Percentiles rank a stretch among this genome's conserved stretches.
Conservation (phyloP, 2,888 invertebrate genomes). For the Platycheirus albimanus region DNA sequence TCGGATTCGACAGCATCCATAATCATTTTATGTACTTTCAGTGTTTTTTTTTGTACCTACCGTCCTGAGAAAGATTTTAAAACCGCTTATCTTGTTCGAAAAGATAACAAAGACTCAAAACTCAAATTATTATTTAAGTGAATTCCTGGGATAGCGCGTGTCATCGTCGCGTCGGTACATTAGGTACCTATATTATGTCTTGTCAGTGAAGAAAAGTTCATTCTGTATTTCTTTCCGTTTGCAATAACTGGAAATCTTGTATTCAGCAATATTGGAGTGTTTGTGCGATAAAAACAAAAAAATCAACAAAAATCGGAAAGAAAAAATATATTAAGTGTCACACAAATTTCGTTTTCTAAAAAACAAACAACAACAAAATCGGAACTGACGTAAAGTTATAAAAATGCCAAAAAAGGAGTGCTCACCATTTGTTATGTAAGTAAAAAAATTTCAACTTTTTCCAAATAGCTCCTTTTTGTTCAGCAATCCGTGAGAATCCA, state of each 20-base stretch:
- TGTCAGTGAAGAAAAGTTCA: not conserved
- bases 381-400: not conserved
- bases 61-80: not conserved
- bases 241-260: no score
- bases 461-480: no score
- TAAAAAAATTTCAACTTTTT: not conserved
- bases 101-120: constrained; percentile 5
- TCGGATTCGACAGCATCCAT: not conserved
- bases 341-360: no score
- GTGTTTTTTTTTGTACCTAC: not conserved
- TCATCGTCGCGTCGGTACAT: not conserved
- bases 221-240: not conserved
- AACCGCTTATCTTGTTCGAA: not conserved
- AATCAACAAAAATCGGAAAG: not conserved
- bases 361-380: constrained; percentile 6
- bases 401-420: constrained; percentile 44
- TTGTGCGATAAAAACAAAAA: not conserved
- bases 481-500: no score
- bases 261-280: no score
- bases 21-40: no score
- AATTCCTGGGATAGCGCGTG: not conserved
- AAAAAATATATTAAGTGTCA: no score
- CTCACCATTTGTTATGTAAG: constrained; percentile 58
- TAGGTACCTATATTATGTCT: no score
- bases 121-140: constrained; percentile 5